These are phyloP conservation scores for Listrodromus nycthemerus DNA, from an alignment of 2,888 invertebrate genomes.

Conservation along the genomic window DNA sequence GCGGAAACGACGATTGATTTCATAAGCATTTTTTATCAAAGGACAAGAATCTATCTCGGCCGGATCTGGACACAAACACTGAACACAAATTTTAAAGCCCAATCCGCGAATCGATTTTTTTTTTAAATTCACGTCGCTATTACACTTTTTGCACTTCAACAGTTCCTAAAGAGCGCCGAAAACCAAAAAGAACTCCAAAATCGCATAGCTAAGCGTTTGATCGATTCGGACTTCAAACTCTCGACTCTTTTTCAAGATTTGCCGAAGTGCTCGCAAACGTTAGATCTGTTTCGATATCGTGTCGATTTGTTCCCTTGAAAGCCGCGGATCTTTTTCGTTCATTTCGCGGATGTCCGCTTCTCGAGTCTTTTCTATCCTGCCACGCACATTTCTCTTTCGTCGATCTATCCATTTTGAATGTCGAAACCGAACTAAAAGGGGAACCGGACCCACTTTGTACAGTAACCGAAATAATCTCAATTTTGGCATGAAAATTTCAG, in stretches of 20 bases:
- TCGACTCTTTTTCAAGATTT: constrained; percentile 55
- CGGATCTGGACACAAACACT: constrained; percentile 64
- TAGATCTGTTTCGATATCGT: constrained; percentile 50
- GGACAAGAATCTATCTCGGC: constrained; percentile 70
- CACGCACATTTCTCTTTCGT: constrained; percentile 19
- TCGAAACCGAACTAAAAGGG: constrained; percentile 8
- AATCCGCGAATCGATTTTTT: constrained; percentile 69
- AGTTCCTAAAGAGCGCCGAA: constrained; percentile 65
- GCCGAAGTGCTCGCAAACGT: constrained; percentile 64
- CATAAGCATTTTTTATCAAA: constrained; percentile 67
- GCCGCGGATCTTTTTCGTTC: constrained; percentile 47
- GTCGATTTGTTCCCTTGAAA: constrained; percentile 58
- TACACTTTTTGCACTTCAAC: constrained; percentile 67
- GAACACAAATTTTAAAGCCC: constrained; percentile 70
- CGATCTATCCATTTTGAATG: constrained; percentile 21
- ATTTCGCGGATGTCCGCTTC: constrained; percentile 32
- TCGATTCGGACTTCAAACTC: constrained; percentile 62
- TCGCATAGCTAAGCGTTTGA: constrained; percentile 56
- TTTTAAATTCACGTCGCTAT: constrained; percentile 67
- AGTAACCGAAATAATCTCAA: constrained; percentile 37
- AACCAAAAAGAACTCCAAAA: constrained; percentile 60
- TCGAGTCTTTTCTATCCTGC: constrained; percentile 48
- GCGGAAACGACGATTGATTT: constrained; percentile 72
- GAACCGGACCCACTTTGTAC: constrained; percentile 18
- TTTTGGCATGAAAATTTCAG: constrained; percentile 44